phyloP scores from a whole-genome alignment of 2,113 vertebrate species.

The Acanthisitta chloris region DNA sequence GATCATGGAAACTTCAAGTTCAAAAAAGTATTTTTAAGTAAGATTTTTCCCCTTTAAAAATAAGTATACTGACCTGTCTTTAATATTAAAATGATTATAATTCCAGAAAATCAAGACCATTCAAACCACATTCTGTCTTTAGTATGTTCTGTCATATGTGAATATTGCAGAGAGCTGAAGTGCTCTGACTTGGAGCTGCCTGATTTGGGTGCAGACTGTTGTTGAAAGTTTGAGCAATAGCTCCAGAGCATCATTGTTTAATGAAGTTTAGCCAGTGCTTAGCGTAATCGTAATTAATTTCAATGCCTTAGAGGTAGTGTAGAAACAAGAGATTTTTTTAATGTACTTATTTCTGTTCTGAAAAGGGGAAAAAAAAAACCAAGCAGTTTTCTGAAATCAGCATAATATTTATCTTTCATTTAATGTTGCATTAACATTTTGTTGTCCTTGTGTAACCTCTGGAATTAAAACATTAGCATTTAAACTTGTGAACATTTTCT shows the following conservation, averaged over 20 bases:
- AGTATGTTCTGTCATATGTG: neutral
- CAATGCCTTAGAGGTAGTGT: slow-evolving; percentile 9
- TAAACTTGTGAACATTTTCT: slow-evolving; percentile 60
- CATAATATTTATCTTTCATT: slow-evolving; percentile 55
- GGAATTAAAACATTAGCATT: slow-evolving; percentile 81
- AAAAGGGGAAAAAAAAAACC: neutral
- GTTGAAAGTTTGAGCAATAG: neutral
- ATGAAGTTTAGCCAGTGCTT: neutral
- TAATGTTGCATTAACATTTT: slow-evolving; percentile 80
- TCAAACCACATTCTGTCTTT: neutral
- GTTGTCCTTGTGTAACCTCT: slow-evolving; percentile 75
- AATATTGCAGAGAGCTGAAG: neutral
- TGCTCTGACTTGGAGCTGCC: neutral
- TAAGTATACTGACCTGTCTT: neutral
- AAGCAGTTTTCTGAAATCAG: slow-evolving; percentile 2
- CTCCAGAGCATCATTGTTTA: neutral
- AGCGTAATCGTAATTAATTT: slow-evolving; percentile 9
- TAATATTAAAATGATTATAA: neutral
- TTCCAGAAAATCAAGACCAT: neutral
- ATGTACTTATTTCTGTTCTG: slow-evolving; percentile 2
- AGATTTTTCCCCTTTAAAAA: neutral
- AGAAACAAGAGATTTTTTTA: slow-evolving; percentile 19
- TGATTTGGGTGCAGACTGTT: neutral
- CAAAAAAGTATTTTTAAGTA: neutral
- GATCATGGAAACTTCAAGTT: neutral